A percentile compares a stretch with the other conserved stretches of the same genome.
Evolutionary conservation across 1,140 invertebrate species (phyloP).

Genomic region (Drosophila littoralis): DNA sequence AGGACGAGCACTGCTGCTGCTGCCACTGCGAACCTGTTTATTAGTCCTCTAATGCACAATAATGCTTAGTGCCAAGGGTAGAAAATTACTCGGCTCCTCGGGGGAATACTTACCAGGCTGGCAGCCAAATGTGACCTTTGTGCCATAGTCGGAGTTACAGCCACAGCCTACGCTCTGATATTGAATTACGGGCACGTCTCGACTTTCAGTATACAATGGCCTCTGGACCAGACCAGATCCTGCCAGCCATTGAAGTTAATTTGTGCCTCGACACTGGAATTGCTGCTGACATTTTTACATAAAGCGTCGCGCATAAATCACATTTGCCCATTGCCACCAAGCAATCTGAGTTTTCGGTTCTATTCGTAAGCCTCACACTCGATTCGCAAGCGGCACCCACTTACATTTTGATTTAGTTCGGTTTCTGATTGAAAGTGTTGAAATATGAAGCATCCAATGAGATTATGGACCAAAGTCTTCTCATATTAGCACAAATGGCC

Average conservation of each 20-base stretch:
- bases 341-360: slow-evolving; percentile 46
- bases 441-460: slow-evolving; percentile 60
- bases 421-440: slow-evolving; percentile 62
- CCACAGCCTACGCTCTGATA: slow-evolving; percentile 34
- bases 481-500: slow-evolving; percentile 74
- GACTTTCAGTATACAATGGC: slow-evolving; percentile 51
- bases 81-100: slow-evolving; percentile 71
- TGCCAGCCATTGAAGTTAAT: slow-evolving; percentile 64
- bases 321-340: slow-evolving; percentile 61
- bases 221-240: slow-evolving; percentile 9
- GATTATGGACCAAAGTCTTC: slow-evolving; percentile 42
- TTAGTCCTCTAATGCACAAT: slow-evolving; percentile 83
- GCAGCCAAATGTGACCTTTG: slow-evolving; percentile 80
- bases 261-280: slow-evolving; percentile 66
- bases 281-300: slow-evolving; percentile 77
- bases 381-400: slow-evolving; percentile 1
- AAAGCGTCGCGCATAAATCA: slow-evolving; percentile 71
- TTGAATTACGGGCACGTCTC: slow-evolving; percentile 80
- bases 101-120: slow-evolving; percentile 76
- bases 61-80: slow-evolving; percentile 82
- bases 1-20: slow-evolving; percentile 10
- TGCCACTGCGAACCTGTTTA: slow-evolving; percentile 76
- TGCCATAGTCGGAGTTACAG: slow-evolving; percentile 32
- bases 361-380: slow-evolving; percentile 16
- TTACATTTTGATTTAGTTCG: slow-evolving; percentile 35